These are phyloP conservation scores for Malurus cyaneus DNA, from an alignment of 2,113 vertebrate species.

Conservation along the genomic window DNA sequence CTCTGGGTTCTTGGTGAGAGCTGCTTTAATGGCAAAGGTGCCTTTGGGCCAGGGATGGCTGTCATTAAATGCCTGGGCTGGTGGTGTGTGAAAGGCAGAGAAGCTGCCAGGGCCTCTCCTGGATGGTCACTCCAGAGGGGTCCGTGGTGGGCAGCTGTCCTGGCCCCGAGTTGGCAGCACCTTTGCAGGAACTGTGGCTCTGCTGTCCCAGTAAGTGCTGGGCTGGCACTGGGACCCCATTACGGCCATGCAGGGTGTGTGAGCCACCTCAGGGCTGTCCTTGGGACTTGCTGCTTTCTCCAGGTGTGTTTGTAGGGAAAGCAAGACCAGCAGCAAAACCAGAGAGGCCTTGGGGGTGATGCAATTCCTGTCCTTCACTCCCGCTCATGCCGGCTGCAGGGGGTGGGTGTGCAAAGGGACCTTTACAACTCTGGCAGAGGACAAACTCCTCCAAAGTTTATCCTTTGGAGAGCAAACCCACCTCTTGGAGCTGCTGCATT, in stretches of 20 bases:
- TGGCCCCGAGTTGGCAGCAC: neutral
- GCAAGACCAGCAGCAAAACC: neutral
- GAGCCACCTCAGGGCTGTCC: fast-evolving
- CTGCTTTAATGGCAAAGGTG: neutral
- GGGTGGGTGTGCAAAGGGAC: neutral
- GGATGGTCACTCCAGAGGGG: fast-evolving
- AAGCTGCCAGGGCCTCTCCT: neutral
- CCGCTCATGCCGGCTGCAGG: fast-evolving
- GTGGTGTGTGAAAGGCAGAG: fast-evolving
- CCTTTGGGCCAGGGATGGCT: neutral
- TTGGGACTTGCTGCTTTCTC: neutral
- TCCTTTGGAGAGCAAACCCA: neutral
- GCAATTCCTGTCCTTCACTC: fast-evolving
- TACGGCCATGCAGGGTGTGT: fast-evolving
- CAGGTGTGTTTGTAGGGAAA: conserved; percentile 49
- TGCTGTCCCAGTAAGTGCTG: neutral
- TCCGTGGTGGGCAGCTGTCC: fast-evolving
- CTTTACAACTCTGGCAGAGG: neutral
- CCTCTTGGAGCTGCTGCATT: neutral
- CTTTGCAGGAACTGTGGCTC: neutral
- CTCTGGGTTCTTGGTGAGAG: neutral
- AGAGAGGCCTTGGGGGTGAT: fast-evolving
- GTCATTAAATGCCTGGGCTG: neutral
- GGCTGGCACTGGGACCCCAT: neutral
- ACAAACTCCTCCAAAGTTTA: neutral